A percentile compares a stretch with the other conserved stretches of the same genome.
These are phyloP conservation scores for Trachymyrmex cornetzi DNA, from an alignment of 1,140 invertebrate genomes.

Conservation along the genomic window DNA sequence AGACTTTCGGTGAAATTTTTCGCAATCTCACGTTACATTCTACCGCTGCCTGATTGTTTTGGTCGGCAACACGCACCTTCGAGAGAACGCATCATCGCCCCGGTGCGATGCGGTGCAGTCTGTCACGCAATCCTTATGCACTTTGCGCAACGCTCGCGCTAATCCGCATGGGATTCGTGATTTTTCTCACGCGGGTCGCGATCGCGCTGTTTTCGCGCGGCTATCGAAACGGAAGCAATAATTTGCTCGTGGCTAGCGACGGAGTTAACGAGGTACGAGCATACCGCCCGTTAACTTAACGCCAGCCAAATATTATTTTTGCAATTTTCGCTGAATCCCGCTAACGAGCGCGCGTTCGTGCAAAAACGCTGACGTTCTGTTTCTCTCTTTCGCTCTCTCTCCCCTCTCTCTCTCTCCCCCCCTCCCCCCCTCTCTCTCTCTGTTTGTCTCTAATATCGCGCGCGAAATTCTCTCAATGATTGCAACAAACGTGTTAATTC, in stretches of 20 bases:
- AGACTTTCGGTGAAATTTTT: conserved; percentile 10
- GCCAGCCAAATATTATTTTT: conserved; percentile 67
- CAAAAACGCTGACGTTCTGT: conserved; percentile 41
- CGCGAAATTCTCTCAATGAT: conserved; percentile 22
- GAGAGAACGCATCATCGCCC: not conserved
- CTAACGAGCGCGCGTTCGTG: conserved; percentile 50
- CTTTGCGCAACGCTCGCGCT: not conserved
- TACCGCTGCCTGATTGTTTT: conserved; percentile 11
- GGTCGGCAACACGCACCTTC: not conserved
- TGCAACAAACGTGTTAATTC: not conserved
- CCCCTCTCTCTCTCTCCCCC: not conserved
- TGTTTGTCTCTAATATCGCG: not conserved
- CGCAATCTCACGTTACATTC: not conserved
- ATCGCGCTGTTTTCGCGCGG: not conserved
- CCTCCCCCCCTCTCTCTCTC: not conserved
- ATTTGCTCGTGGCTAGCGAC: not conserved
- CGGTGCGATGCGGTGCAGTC: not conserved
- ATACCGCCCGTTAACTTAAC: conserved; percentile 42
- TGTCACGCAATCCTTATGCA: not conserved
- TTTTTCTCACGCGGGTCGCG: conserved; percentile 33
- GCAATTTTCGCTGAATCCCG: conserved; percentile 35
- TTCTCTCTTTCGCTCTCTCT: not conserved
- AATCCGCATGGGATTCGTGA: not conserved
- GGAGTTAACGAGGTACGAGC: conserved; percentile 47
- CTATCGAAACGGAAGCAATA: conserved; percentile 18